phyloP scores from a whole-genome alignment of 2,888 invertebrate species.

The Lomographa bimaculata region DNA sequence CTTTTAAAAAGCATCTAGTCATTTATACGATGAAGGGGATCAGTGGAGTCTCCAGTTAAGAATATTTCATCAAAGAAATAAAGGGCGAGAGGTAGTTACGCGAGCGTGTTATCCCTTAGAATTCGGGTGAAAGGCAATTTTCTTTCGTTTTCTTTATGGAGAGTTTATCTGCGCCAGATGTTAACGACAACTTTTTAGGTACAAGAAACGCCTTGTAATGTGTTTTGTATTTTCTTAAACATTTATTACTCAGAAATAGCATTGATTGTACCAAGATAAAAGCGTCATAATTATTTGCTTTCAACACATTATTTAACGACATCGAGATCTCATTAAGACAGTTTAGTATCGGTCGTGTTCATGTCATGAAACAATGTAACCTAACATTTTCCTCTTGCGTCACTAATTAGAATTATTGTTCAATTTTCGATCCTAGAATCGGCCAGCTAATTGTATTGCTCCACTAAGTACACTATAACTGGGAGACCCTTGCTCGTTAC shows the following conservation, averaged over 20 bases:
- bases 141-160: constrained; percentile 24
- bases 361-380: neutral
- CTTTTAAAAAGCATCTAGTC: constrained; percentile 19
- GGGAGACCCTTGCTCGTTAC: constrained; percentile 39
- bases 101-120: constrained; percentile 21
- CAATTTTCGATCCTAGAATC: too few relatives aligned
- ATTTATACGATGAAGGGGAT: constrained; percentile 15
- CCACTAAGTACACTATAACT: constrained; percentile 37
- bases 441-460: constrained; percentile 44
- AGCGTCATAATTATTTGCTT: too few relatives aligned
- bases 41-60: constrained; percentile 7
- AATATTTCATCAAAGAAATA: constrained; percentile 20
- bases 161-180: constrained; percentile 27
- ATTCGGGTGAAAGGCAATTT: constrained; percentile 26
- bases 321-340: too few relatives aligned
- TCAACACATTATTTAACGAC: too few relatives aligned
- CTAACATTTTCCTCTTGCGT: constrained; percentile 3
- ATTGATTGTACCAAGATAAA: too few relatives aligned
- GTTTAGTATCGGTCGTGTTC: too few relatives aligned
- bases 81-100: constrained; percentile 16
- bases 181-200: constrained; percentile 22
- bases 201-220: too few relatives aligned
- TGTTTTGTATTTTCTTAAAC: too few relatives aligned
- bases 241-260: too few relatives aligned
- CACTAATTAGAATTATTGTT: too few relatives aligned